Percentiles rank a stretch among this genome's conserved stretches.
phyloP scores from a whole-genome alignment of 1,140 invertebrate species.

The Tribolium castaneum region DNA sequence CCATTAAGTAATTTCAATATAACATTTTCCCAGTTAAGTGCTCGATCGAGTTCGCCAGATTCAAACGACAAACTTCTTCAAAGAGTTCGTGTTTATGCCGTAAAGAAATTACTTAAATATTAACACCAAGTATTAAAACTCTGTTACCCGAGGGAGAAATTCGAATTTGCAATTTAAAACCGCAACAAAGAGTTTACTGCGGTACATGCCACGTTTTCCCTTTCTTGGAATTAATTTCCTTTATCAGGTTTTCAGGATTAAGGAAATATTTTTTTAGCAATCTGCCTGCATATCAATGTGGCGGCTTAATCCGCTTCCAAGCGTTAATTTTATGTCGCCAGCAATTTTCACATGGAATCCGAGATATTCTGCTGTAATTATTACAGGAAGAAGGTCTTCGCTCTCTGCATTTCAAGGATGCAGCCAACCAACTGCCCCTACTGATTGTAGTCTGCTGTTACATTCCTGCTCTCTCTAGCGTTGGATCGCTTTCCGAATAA shows the following conservation, averaged over 20 bases:
- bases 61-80: conserved; percentile 35
- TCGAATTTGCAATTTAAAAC: conserved; percentile 33
- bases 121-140: conserved; percentile 34
- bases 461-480: conserved; percentile 20
- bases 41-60: conserved; percentile 24
- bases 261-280: neutral
- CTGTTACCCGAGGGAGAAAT: conserved; percentile 10
- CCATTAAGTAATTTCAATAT: conserved; percentile 34
- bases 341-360: conserved; percentile 52
- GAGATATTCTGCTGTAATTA: conserved; percentile 52
- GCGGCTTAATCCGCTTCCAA: conserved; percentile 37
- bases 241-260: neutral
- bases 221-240: neutral
- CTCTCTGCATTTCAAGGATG: conserved; percentile 21
- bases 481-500: conserved; percentile 23
- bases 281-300: neutral
- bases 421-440: conserved; percentile 17
- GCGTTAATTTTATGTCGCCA: conserved; percentile 54
- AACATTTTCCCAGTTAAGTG: conserved; percentile 29
- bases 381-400: conserved; percentile 22
- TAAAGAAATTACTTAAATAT: conserved; percentile 35
- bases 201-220: neutral
- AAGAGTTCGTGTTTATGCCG: conserved; percentile 28
- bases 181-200: conserved; percentile 2
- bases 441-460: neutral